Evolutionary conservation across 2,888 invertebrate species (phyloP).

Genomic region (Chloromyia formosa): DNA sequence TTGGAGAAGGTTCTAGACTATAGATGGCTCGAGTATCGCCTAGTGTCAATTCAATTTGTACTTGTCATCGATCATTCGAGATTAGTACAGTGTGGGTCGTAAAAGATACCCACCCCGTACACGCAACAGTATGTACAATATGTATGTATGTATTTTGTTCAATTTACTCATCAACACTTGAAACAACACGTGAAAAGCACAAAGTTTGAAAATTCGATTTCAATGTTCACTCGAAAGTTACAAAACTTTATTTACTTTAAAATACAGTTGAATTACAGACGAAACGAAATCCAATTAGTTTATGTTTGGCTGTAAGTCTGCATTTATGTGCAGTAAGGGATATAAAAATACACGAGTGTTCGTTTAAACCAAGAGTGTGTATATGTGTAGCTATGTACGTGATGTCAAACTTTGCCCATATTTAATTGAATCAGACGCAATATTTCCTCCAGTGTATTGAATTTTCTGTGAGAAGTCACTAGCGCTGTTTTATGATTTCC

Average conservation of each 20-base stretch:
- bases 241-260: slow-evolving; percentile 1
- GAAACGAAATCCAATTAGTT: slow-evolving; percentile 1
- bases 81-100: too few relatives aligned
- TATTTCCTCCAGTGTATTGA: slow-evolving; percentile 4
- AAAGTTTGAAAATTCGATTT: not conserved
- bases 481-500: not conserved
- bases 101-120: too few relatives aligned
- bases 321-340: too few relatives aligned
- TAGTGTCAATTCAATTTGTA: too few relatives aligned
- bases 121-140: too few relatives aligned
- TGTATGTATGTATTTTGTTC: too few relatives aligned
- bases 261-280: not conserved
- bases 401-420: slow-evolving; percentile 1
- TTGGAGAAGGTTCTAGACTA: too few relatives aligned
- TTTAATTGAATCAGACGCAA: slow-evolving; percentile 25
- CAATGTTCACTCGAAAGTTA: not conserved
- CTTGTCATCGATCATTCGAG: too few relatives aligned
- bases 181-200: not conserved
- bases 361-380: not conserved
- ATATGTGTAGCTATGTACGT: not conserved
- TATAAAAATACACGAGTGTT: too few relatives aligned
- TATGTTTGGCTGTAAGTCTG: not conserved
- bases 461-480: not conserved
- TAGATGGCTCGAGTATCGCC: too few relatives aligned
- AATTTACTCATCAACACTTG: too few relatives aligned